These are phyloP conservation scores for Acinonyx jubatus DNA, from an alignment of 2,113 vertebrate genomes.

Conservation along the genomic window DNA sequence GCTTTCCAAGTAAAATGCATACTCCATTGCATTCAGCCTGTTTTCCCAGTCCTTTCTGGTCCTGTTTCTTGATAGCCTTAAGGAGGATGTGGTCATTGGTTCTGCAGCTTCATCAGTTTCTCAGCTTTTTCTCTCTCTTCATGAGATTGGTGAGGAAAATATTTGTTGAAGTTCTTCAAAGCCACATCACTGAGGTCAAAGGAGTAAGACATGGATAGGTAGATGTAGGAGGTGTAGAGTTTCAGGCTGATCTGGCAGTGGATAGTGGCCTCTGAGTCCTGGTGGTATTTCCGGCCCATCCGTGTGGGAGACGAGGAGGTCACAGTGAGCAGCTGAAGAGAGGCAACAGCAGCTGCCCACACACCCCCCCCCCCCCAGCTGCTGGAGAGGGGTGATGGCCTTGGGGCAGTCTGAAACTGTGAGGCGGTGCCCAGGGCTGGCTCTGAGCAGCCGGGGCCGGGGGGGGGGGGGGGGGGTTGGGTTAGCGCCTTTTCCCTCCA, in stretches of 20 bases:
- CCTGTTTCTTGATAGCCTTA: background rate
- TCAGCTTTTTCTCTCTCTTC: background rate
- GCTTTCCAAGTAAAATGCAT: background rate
- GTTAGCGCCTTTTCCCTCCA: background rate
- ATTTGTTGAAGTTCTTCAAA: background rate
- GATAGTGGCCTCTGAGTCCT: background rate
- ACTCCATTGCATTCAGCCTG: background rate
- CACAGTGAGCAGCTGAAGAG: background rate
- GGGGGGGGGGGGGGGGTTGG: background rate
- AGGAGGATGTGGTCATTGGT: background rate
- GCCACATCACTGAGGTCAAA: background rate
- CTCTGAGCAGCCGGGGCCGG: background rate
- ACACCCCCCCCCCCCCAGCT: rapidly evolving
- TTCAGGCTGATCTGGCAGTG: background rate
- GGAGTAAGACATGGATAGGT: background rate
- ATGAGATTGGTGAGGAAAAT: background rate
- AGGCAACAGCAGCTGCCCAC: background rate
- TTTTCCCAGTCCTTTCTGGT: background rate
- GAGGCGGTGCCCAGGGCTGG: background rate
- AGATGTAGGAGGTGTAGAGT: background rate
- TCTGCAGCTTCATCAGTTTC: background rate
- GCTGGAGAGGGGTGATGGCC: background rate
- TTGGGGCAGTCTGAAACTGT: background rate
- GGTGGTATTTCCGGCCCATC: background rate
- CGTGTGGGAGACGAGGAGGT: background rate